A percentile compares a stretch with the other conserved stretches of the same genome.
Evolutionary conservation across 2,797 vertebrate species (phyloP).

Genomic region (Eulemur coronatus): DNA sequence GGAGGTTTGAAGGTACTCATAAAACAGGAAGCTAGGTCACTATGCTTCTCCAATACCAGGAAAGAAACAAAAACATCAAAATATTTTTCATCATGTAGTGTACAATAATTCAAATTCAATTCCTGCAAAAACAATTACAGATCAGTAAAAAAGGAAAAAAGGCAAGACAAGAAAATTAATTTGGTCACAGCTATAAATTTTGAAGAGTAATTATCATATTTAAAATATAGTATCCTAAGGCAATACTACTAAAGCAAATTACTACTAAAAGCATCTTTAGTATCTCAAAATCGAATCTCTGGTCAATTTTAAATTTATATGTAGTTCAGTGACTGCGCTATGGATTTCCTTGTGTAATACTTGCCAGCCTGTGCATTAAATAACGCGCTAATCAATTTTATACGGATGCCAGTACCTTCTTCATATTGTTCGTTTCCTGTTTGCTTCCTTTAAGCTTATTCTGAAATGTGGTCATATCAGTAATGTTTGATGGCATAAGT

Average conservation of each 20-base stretch:
- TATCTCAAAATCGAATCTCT: not conserved
- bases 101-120: not conserved
- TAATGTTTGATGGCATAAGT: not conserved
- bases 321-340: not conserved
- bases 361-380: not conserved
- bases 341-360: not conserved
- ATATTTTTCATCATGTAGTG: not conserved
- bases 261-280: slow-evolving; percentile 6
- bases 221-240: not conserved
- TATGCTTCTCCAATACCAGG: not conserved
- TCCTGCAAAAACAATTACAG: not conserved
- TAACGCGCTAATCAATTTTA: not conserved
- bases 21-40: not conserved
- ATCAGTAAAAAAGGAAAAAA: not conserved
- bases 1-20: not conserved
- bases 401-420: not conserved
- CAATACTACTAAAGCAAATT: slow-evolving; percentile 16
- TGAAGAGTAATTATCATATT: slow-evolving; percentile 12
- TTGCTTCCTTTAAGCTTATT: not conserved
- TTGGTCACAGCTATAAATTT: not conserved
- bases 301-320: not conserved
- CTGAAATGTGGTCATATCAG: not conserved
- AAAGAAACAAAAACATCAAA: not conserved
- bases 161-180: not conserved
- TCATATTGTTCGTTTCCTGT: not conserved